Percentiles rank a stretch among this genome's conserved stretches.
Evolutionary conservation across 2,888 invertebrate genomes (phyloP).

Genomic region (Callinectes sapidus): DNA sequence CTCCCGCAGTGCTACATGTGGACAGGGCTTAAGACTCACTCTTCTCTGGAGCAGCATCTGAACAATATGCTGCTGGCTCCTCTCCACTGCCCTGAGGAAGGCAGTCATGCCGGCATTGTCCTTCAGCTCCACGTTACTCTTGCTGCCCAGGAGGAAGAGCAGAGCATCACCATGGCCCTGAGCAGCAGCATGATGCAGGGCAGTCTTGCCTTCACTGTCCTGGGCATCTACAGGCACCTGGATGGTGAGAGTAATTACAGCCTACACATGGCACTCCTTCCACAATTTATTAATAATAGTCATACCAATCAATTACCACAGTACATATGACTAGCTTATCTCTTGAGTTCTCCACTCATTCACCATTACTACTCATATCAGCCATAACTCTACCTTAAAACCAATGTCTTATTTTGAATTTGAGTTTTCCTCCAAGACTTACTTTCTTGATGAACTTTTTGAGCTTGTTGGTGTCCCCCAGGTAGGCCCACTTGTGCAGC

Average conservation of each 20-base stretch:
- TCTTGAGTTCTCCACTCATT: too few relatives aligned
- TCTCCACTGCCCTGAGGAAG: conserved; percentile 63
- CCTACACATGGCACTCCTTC: neutral
- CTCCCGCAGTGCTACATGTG: too few relatives aligned
- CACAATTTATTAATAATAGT: too few relatives aligned
- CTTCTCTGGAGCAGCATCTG: conserved; percentile 66
- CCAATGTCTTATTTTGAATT: too few relatives aligned
- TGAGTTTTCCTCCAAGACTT: neutral
- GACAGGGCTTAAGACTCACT: conserved; percentile 46
- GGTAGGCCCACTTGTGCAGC: conserved; percentile 67
- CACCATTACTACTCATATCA: too few relatives aligned
- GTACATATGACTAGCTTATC: too few relatives aligned
- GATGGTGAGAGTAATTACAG: neutral
- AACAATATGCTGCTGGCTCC: conserved; percentile 58
- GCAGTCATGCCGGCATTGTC: conserved; percentile 66
- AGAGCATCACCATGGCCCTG: conserved; percentile 59
- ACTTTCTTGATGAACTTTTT: conserved; percentile 68
- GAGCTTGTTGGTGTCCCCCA: conserved; percentile 59
- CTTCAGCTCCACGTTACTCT: conserved; percentile 55
- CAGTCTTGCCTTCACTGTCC: conserved; percentile 63
- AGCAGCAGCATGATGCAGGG: conserved; percentile 60
- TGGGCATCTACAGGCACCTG: conserved; percentile 64
- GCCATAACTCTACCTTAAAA: too few relatives aligned
- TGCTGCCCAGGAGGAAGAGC: conserved; percentile 62
- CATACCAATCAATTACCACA: too few relatives aligned